Percentiles rank a stretch among this genome's conserved stretches.
These are phyloP conservation scores for Acronicta alni DNA, from an alignment of 2,888 invertebrate species.

Conservation along the genomic window DNA sequence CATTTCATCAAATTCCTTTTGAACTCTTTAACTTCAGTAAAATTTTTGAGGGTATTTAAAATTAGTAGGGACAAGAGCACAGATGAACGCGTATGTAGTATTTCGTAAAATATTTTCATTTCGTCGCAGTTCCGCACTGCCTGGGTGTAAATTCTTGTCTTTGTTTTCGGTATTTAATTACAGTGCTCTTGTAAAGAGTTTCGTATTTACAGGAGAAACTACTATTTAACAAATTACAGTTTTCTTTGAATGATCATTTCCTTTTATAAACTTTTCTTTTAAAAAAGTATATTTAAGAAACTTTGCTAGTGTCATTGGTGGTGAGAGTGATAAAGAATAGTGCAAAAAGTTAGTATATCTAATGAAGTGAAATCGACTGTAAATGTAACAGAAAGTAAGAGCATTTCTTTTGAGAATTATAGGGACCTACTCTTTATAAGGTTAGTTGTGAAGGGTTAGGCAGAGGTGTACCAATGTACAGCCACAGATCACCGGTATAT, in stretches of 20 bases:
- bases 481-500: too few species aligned
- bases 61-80: not conserved
- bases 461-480: too few species aligned
- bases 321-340: not conserved
- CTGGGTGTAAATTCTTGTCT: conserved; percentile 1
- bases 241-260: not conserved
- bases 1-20: too few species aligned
- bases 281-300: not conserved
- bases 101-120: conserved; percentile 7
- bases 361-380: too few species aligned
- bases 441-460: too few species aligned
- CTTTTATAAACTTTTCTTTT: not conserved
- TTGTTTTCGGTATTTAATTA: not conserved
- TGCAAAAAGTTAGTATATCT: not conserved
- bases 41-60: conserved; percentile 4
- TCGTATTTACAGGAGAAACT: not conserved
- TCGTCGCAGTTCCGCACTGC: not conserved
- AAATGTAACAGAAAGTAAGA: too few species aligned
- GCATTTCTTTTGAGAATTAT: too few species aligned
- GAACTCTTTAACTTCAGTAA: too few species aligned
- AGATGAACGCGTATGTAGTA: conserved; percentile 2
- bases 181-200: conserved; percentile 2
- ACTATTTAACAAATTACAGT: not conserved
- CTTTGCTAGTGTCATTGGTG: not conserved
- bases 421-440: too few species aligned